Evolutionary conservation across 2,888 invertebrate species (phyloP).

Genomic region (Ferrisia virgata): DNA sequence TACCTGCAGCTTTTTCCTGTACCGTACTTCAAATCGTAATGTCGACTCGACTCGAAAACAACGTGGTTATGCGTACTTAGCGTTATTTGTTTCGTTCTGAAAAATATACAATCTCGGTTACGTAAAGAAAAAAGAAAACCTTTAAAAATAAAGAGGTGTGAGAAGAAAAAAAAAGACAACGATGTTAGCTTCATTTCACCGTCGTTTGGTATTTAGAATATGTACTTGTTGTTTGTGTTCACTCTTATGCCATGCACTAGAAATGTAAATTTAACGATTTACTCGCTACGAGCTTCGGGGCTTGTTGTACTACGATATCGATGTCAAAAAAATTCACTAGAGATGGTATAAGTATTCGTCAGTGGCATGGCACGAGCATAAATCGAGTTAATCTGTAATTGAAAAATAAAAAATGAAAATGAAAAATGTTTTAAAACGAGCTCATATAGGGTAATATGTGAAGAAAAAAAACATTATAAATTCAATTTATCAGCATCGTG

Average conservation of each 20-base stretch:
- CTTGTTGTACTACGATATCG: too few species aligned
- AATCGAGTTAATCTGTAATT: conserved; percentile 11
- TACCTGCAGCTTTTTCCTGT: background rate
- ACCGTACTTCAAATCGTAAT: background rate
- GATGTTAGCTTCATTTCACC: background rate
- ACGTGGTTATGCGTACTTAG: background rate
- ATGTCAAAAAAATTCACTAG: too few species aligned
- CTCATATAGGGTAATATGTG: background rate
- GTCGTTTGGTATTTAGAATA: background rate
- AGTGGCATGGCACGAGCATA: background rate
- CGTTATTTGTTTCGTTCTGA: too few species aligned
- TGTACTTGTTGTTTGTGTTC: background rate
- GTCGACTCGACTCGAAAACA: background rate
- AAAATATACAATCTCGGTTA: too few species aligned
- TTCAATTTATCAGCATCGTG: background rate
- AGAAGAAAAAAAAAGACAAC: background rate
- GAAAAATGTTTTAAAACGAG: background rate
- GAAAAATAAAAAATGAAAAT: background rate
- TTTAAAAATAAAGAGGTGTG: too few species aligned
- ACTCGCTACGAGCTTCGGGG: too few species aligned
- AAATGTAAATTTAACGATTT: background rate
- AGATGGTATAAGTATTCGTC: background rate
- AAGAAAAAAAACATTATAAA: background rate
- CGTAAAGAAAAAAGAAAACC: too few species aligned
- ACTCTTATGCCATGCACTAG: background rate